These are phyloP conservation scores for Chamaea fasciata DNA, from an alignment of 2,113 vertebrate species.

Conservation along the genomic window DNA sequence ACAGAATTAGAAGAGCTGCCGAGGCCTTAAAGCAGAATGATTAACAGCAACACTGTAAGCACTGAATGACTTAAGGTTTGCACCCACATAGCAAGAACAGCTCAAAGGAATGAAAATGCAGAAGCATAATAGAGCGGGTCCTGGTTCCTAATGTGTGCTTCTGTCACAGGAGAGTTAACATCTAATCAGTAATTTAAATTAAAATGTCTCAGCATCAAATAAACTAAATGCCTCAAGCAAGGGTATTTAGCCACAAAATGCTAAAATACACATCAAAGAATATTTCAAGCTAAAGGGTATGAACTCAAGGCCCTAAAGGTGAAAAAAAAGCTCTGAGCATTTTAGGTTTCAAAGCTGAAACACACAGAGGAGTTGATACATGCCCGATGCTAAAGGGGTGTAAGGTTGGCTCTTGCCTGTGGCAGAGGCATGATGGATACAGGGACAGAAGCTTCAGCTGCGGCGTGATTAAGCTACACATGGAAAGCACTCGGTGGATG, in stretches of 20 bases:
- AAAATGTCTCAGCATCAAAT: constrained; percentile 12
- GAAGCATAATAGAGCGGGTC: neutral
- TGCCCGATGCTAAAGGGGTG: neutral
- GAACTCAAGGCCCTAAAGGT: neutral
- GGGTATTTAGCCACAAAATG: neutral
- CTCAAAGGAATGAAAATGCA: neutral
- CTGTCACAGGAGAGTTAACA: neutral
- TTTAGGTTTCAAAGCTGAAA: neutral
- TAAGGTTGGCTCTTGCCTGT: neutral
- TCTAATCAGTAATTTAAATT: constrained; percentile 42
- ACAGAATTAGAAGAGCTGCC: neutral
- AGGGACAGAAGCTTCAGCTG: neutral
- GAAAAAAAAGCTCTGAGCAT: neutral
- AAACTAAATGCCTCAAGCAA: neutral
- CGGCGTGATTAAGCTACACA: neutral
- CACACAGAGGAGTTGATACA: neutral
- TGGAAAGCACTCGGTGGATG: neutral
- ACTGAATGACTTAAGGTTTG: neutral
- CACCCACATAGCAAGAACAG: neutral
- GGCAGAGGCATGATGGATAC: neutral
- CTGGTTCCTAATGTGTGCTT: neutral
- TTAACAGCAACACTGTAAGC: neutral
- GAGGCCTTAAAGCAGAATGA: neutral
- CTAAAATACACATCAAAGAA: neutral
- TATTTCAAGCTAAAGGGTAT: neutral